phyloP scores from a whole-genome alignment of 2,888 invertebrate species.

The Drosophila parthenogenetica region DNA sequence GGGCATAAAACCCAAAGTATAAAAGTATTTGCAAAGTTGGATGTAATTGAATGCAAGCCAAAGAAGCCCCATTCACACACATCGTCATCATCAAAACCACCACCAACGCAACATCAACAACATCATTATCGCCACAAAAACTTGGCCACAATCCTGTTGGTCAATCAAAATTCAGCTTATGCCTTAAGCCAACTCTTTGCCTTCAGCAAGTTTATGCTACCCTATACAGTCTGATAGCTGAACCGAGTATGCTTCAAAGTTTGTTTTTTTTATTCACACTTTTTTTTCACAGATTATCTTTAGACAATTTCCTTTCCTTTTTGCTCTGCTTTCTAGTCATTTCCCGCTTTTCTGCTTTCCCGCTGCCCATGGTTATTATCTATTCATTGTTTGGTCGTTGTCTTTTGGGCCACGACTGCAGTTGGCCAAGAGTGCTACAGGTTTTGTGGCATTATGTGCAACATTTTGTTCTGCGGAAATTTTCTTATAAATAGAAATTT shows the following conservation, averaged over 20 bases:
- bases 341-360: slow-evolving; percentile 11
- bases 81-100: slow-evolving; percentile 21
- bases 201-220: slow-evolving; percentile 1
- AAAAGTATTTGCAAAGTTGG: slow-evolving; percentile 22
- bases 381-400: background rate
- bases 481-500: slow-evolving; percentile 66
- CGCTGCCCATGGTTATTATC: background rate
- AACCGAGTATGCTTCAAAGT: background rate
- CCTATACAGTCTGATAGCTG: slow-evolving; percentile 9
- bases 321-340: background rate
- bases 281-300: slow-evolving; percentile 54
- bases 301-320: slow-evolving; percentile 17
- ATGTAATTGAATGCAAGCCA: slow-evolving; percentile 33
- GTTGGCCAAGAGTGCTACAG: slow-evolving; percentile 8
- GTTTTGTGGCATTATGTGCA: slow-evolving; percentile 29
- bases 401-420: background rate
- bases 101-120: too few species aligned
- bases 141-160: slow-evolving; percentile 29
- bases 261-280: slow-evolving; percentile 36
- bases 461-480: slow-evolving; percentile 37
- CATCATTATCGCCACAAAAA: slow-evolving; percentile 15
- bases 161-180: slow-evolving; percentile 61
- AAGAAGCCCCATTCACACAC: slow-evolving; percentile 11
- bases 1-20: background rate
- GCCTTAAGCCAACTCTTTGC: slow-evolving; percentile 25